Evolutionary conservation across 2,797 vertebrate species (phyloP), one percentile per base, ranked within the genome.

Genomic region (Avahi laniger): DNA sequence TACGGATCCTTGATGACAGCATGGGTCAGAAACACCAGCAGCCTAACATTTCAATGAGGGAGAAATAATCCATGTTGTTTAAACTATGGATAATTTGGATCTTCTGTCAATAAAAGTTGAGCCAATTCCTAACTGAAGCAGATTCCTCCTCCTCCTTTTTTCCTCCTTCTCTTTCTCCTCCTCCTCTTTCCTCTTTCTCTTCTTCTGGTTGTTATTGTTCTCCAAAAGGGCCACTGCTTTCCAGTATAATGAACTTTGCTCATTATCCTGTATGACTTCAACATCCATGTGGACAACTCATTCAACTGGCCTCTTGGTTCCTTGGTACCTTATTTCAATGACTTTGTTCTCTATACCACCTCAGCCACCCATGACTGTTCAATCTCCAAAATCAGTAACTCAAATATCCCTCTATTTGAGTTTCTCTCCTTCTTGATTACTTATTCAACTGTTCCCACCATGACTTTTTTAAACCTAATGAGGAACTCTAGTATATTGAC

Each of bases 351-450:
- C 38, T 78, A 28, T 18, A 22, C 9, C 7, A 85, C 5, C 17
- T 75, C 57, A 69, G 46, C 14, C 38, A 89, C 22, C 11, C 24
- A 70, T 54, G 82, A 41, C 69, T 91, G 20, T 93, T 89, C 15
- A 28, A 33, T 91, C 46, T 78, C 41, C 38, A 43, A 91, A 85
- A 79, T 91, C 48, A 73, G 35, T 95, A 91, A 91, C 33, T 59
- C 52, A 92, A 84, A 92, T 35, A 72, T 50, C 30, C 70, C 33
- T 70, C 38, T 89, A 59, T 88, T 79, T 59, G 78, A 81, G 10
- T 93, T 89, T n/a, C 22, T 83, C 63, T 89, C 76, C 46, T 75
- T 95, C 43, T 89, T 93, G 41, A 72, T 88, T 89, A 90, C 28
- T 93, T 92, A 76, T 69, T 92, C 73, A 89, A 83, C 18, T 91